Evolutionary conservation across 2,113 vertebrate species (phyloP).

Genomic region (Paradoxurus hermaphroditus): DNA sequence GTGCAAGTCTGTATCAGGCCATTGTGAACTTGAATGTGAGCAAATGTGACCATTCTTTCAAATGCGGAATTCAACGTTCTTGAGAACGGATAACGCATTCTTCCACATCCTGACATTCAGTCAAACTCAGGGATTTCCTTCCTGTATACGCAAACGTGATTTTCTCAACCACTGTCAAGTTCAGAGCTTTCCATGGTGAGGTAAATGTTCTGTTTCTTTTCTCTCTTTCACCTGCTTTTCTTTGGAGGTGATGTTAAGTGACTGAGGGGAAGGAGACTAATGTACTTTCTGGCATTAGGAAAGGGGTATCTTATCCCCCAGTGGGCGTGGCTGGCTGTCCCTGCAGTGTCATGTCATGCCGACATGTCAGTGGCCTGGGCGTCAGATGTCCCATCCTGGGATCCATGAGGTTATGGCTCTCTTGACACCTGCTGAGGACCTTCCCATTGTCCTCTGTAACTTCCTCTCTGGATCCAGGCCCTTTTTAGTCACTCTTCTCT

Average conservation of each 20-base stretch:
- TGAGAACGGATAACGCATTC: not conserved
- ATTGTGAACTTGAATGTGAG: not conserved
- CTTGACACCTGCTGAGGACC: not conserved
- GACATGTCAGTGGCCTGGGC: not conserved
- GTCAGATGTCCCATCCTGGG: not conserved
- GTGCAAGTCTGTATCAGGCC: not conserved
- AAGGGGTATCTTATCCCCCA: not conserved
- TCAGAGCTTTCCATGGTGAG: not conserved
- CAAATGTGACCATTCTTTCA: not conserved
- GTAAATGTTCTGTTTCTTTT: not conserved
- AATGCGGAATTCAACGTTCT: not conserved
- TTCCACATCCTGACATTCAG: not conserved
- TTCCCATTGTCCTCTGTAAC: not conserved
- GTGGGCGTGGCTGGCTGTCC: not conserved
- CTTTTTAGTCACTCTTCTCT: not conserved
- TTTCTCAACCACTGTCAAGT: not conserved
- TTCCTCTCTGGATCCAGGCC: not conserved
- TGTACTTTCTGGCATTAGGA: not conserved
- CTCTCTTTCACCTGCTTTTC: not conserved
- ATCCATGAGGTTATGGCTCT: not conserved
- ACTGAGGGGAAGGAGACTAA: not conserved
- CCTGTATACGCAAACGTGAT: not conserved
- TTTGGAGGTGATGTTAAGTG: not conserved
- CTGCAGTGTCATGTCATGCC: too few relatives aligned
- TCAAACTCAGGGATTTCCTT: not conserved